Conservation (phyloP, 2,888 invertebrate species). For the Eupithecia insigniata region DNA sequence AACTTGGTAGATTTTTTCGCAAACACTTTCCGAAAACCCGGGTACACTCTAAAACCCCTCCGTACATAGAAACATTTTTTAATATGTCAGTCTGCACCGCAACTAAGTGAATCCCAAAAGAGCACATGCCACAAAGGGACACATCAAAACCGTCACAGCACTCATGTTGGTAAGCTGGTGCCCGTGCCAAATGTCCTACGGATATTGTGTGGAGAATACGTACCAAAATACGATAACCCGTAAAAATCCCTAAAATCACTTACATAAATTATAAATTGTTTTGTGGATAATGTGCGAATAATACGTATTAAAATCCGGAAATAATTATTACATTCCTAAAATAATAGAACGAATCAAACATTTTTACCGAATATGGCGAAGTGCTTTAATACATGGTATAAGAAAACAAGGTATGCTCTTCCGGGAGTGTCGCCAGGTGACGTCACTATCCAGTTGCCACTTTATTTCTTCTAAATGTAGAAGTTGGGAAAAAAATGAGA, state of each 20-base stretch:
- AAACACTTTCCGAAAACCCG: neutral
- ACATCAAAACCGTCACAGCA: slow-evolving; percentile 37
- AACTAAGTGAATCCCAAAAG: slow-evolving; percentile 34
- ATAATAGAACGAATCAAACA: no score
- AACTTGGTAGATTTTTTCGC: neutral
- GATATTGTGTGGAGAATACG: slow-evolving; percentile 18
- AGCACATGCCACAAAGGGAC: slow-evolving; percentile 32
- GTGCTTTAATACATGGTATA: no score
- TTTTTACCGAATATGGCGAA: no score
- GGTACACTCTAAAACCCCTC: slow-evolving; percentile 20
- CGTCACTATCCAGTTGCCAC: no score
- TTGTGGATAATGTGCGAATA: no score
- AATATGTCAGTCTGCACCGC: slow-evolving; percentile 22
- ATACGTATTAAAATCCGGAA: no score
- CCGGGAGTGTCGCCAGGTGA: no score
- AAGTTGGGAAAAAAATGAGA: no score
- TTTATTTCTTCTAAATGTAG: no score
- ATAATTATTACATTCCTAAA: no score
- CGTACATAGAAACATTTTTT: slow-evolving; percentile 20
- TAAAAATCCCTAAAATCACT: neutral
- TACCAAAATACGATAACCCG: slow-evolving; percentile 25
- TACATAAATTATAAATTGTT: no score
- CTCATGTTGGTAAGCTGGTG: slow-evolving; percentile 27
- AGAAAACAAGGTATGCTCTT: no score
- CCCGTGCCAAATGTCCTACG: slow-evolving; percentile 37